Evolutionary conservation across 2,888 invertebrate genomes (phyloP).

Genomic region (Oligia latruncula): DNA sequence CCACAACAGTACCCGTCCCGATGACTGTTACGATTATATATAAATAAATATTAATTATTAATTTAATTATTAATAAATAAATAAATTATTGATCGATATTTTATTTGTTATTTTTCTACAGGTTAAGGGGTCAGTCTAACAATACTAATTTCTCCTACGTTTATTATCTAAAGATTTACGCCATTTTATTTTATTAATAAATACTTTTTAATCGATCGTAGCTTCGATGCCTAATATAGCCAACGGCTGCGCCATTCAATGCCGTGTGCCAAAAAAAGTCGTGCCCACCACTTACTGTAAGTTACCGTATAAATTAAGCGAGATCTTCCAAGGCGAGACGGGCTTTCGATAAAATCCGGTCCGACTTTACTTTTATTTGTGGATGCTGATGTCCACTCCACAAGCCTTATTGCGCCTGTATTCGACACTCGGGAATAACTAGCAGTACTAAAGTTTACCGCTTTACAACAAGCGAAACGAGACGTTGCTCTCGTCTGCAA

Average conservation of each 20-base stretch:
- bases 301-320: slow-evolving; percentile 76
- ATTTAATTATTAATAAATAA: too few species aligned
- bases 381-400: slow-evolving; percentile 66
- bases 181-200: slow-evolving; percentile 41
- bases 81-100: not conserved
- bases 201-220: slow-evolving; percentile 69
- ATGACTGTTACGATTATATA: not conserved
- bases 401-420: slow-evolving; percentile 67
- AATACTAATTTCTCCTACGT: not conserved
- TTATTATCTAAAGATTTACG: not conserved
- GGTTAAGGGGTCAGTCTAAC: not conserved
- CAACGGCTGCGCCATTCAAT: slow-evolving; percentile 73
- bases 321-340: slow-evolving; percentile 76
- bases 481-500: slow-evolving; percentile 15
- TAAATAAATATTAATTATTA: too few species aligned
- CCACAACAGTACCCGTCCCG: not conserved
- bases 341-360: slow-evolving; percentile 80
- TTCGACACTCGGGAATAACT: slow-evolving; percentile 46
- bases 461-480: slow-evolving; percentile 16
- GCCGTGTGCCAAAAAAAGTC: slow-evolving; percentile 81
- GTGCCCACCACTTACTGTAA: slow-evolving; percentile 70
- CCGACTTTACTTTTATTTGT: slow-evolving; percentile 74
- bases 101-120: not conserved
- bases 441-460: slow-evolving; percentile 27
- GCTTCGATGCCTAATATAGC: slow-evolving; percentile 76